A percentile compares a stretch with the other conserved stretches of the same genome.
Conservation (phyloP, 2,797 vertebrate genomes). For the Melanotaenia nigrans region DNA sequence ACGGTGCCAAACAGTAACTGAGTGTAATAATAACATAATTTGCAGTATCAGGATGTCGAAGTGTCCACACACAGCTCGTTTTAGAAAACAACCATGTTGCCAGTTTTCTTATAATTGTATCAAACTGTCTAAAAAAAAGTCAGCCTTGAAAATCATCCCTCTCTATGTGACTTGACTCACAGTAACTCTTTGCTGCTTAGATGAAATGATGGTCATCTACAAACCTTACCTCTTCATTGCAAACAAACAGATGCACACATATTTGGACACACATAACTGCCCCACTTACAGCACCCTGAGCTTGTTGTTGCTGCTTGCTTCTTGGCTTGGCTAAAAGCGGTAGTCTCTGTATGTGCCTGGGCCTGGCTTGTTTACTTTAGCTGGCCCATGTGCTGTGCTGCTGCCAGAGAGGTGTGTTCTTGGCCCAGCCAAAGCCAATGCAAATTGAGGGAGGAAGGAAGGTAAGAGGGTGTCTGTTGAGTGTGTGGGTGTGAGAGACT, state of each 20-base stretch:
- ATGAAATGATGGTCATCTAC: neutral
- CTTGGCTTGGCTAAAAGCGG: constrained; percentile 45
- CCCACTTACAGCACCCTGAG: constrained; percentile 11
- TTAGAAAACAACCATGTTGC: constrained; percentile 24
- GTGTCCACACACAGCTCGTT: constrained; percentile 11
- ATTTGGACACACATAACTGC: neutral
- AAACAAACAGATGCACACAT: constrained; percentile 13
- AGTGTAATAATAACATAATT: constrained; percentile 32
- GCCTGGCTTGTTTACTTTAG: constrained; percentile 81
- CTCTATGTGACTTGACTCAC: neutral
- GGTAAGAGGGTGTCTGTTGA: constrained; percentile 42
- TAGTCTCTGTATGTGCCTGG: constrained; percentile 60
- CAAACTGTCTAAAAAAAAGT: constrained; percentile 4
- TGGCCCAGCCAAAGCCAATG: constrained; percentile 57
- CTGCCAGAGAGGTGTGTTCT: constrained; percentile 71
- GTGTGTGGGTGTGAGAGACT: constrained; percentile 32
- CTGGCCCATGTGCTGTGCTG: constrained; percentile 68
- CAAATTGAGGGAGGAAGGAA: constrained; percentile 62
- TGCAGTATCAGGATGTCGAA: constrained; percentile 44
- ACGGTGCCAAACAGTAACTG: constrained; percentile 26
- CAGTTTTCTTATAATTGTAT: neutral
- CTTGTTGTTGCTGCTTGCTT: constrained; percentile 60
- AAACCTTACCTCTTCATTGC: constrained; percentile 10
- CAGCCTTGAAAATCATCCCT: constrained; percentile 5
- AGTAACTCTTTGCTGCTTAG: constrained; percentile 1